phyloP scores from a whole-genome alignment of 1,140 invertebrate genomes.

The Coptotermes formosanus region DNA sequence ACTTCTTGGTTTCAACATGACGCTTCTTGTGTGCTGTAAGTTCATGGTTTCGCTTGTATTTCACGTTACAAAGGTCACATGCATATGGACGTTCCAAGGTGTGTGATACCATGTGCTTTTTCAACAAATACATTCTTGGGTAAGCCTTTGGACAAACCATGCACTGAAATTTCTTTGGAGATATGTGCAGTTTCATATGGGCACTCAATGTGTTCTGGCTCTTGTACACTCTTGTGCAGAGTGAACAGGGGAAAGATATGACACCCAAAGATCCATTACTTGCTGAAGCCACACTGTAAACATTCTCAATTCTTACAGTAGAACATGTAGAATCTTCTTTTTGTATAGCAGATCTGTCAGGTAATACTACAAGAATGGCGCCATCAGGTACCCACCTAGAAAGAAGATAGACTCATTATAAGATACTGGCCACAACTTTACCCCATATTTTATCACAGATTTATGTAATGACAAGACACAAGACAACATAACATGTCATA shows the following conservation, averaged over 20 bases:
- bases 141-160: constrained; percentile 59
- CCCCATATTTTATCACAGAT: too few species aligned
- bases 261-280: too few species aligned
- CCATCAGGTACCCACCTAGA: not conserved
- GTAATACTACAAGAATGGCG: not conserved
- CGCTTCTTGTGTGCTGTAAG: constrained; percentile 18
- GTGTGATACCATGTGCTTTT: constrained; percentile 46
- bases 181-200: constrained; percentile 9
- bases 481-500: too few species aligned
- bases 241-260: not conserved
- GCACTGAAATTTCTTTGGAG: constrained; percentile 44
- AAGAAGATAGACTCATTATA: not conserved
- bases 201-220: not conserved
- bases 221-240: not conserved
- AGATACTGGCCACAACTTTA: too few species aligned
- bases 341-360: not conserved
- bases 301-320: too few species aligned
- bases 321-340: not conserved
- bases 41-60: constrained; percentile 53
- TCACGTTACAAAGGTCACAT: constrained; percentile 64
- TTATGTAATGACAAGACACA: too few species aligned
- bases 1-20: not conserved
- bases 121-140: constrained; percentile 44
- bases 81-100: constrained; percentile 60
- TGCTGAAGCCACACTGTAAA: too few species aligned